Evolutionary conservation across 2,113 vertebrate species (phyloP).

Genomic region (Psittacus erithacus): DNA sequence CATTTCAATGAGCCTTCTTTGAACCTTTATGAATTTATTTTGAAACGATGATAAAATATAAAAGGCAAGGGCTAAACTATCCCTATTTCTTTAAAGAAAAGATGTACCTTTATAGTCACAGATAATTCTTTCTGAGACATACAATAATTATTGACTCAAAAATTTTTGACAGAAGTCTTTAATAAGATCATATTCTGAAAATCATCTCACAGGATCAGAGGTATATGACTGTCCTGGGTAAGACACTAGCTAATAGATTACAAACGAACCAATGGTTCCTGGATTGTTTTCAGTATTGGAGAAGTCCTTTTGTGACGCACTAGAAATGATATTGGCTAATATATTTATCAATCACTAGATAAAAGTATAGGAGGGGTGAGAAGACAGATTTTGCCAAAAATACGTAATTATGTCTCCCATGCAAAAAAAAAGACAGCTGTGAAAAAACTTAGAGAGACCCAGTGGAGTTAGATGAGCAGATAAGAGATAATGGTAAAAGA

Average conservation of each 20-base stretch:
- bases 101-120: rapidly evolving
- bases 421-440: background rate
- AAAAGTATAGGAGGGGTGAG: background rate
- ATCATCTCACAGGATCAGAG: background rate
- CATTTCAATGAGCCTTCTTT: background rate
- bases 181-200: background rate
- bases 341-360: background rate
- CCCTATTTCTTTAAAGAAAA: background rate
- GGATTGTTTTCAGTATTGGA: background rate
- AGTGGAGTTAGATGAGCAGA: background rate
- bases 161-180: background rate
- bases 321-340: background rate
- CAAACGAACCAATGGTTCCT: background rate
- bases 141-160: background rate
- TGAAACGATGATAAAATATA: background rate
- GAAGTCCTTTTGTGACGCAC: background rate
- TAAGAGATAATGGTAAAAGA: background rate
- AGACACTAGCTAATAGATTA: background rate
- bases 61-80: background rate
- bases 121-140: background rate
- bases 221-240: background rate
- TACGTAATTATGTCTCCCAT: background rate
- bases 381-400: background rate
- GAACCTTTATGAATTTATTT: background rate
- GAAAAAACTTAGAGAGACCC: background rate